Evolutionary conservation across 2,113 vertebrate species (phyloP), one percentile per base, ranked within the genome.

Genomic region (Cygnus atratus): DNA sequence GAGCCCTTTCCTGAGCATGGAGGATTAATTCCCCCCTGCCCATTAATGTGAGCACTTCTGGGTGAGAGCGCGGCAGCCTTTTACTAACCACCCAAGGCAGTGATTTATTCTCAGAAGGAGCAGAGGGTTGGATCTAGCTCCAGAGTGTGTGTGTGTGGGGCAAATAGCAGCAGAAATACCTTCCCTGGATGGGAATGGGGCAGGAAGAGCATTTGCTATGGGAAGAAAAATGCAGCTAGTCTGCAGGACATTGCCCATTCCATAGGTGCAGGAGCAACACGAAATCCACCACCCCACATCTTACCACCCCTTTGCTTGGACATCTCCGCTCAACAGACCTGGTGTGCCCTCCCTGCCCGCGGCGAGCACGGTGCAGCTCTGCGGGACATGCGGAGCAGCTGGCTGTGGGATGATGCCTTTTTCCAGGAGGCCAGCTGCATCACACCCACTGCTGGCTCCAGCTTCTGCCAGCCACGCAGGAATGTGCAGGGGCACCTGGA

Each of bases 361-460:
- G 10, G 68, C 21, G 4, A 31, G 1, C 5, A 1, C 0, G 3
- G 16, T 18, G 13, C 0, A 4, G 26, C 46, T 44, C 4, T 0
- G 11, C 5, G 29, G 75, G 29, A 29, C 35, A 7, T 2, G 1
- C 28, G 4, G 14, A 13, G 4, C 37, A 5, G 8, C 35, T 13
- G 72, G 4, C 2, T 55, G 57, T 33, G 75, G 44, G 63, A 3
- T 13, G 76, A 16, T 9, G 24, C 3, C 37, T 52, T 61, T 6
- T 19, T 1, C 78, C 37, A 5, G 54, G 61, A 55, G 55, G 19
- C 26, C 33, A 14, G 25, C 52, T n/a, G 9, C 10, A 5, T 58
- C 17, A 25, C 25, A 11, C 25, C 43, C 15, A 12, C n/a, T 11
- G 3, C 41, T 1, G 2, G 33, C 63, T 71, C 43, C 3, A 13